Base-by-base conservation (phyloP, 2,113 vertebrate species). In the Seriola dumerili region DNA sequence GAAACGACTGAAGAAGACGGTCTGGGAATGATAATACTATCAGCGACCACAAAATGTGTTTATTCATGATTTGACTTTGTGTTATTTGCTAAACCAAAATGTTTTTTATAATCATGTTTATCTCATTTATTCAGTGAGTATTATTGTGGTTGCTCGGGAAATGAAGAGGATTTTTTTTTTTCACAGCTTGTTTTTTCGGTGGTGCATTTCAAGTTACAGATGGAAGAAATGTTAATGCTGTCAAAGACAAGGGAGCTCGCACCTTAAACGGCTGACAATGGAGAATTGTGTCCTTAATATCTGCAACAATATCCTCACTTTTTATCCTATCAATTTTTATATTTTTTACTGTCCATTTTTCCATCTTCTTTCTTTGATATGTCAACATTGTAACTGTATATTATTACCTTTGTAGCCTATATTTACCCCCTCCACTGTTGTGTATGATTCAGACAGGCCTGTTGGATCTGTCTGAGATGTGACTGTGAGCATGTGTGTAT, bases 261-360 rank as follows among this genome's bases (percentile, higher is more conserved):
- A 93, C 83, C 89, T 94, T 92, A 88, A 88, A 71, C 74, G 73
- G 85, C 85, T 90, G 88, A 89, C 83, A 84, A 89, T 75, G 82
- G 73, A 90, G 83, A 88, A 85, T 88, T 80, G 63, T 92, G 90
- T 93, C 84, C 78, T 86, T 86, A 88, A 85, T 89, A 91, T 90
- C 80, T 83, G 87, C 84, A 92, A 92, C 81, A 81, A 79, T 93
- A 91, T 93, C 85, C 92, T 94, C 93, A 92, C 91, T 93, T 92
- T 94, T 89, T 93, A 93, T 89, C 76, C 72, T 92, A 89, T 90
- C 87, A 32, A 91, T 93, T 95, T 95, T 93, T 95, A 91, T 94
- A 94, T 94, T 94, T 94, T 94, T 91, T 93, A 94, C 85, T 86
- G 73, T 89, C 77, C 3, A 14, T 87, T 92, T 89, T 91, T 82